Evolutionary conservation across 2,113 vertebrate genomes (phyloP).

Genomic region (Catharus bicknelli): DNA sequence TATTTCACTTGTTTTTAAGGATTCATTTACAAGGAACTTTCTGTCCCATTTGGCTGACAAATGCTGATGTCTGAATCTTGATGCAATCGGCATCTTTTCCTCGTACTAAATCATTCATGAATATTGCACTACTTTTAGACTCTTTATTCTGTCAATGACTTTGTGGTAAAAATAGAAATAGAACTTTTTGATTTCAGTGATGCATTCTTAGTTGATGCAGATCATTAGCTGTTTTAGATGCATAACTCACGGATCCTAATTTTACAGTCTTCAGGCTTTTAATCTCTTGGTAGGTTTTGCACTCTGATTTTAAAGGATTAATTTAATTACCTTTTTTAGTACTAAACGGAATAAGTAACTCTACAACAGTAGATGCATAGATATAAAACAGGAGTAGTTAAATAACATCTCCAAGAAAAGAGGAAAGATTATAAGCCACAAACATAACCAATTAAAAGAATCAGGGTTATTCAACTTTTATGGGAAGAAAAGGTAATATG

Average conservation of each 20-base stretch:
- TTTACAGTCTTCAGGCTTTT: conserved; percentile 39
- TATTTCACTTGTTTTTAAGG: neutral
- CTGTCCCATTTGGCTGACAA: conserved; percentile 25
- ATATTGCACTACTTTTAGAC: conserved; percentile 61
- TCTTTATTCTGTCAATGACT: conserved; percentile 64
- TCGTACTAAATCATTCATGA: conserved; percentile 60
- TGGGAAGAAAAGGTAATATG: neutral
- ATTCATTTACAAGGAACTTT: conserved; percentile 20
- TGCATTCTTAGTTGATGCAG: conserved; percentile 41
- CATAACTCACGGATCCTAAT: conserved; percentile 7
- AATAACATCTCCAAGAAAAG: neutral
- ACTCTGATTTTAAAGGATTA: conserved; percentile 21
- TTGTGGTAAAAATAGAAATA: conserved; percentile 69
- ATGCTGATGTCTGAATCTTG: neutral
- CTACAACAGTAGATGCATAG: neutral
- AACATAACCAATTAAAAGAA: neutral
- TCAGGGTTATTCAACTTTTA: neutral
- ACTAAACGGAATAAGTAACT: conserved; percentile 37
- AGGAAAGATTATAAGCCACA: neutral
- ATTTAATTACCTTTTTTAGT: conserved; percentile 19
- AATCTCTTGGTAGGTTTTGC: conserved; percentile 9
- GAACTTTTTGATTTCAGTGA: conserved; percentile 58
- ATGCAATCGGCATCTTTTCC: conserved; percentile 12
- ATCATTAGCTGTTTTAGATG: conserved; percentile 57
- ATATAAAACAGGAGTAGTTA: neutral